Evolutionary conservation across 2,113 vertebrate species (phyloP).

Genomic region (Odobenus rosmarus): DNA sequence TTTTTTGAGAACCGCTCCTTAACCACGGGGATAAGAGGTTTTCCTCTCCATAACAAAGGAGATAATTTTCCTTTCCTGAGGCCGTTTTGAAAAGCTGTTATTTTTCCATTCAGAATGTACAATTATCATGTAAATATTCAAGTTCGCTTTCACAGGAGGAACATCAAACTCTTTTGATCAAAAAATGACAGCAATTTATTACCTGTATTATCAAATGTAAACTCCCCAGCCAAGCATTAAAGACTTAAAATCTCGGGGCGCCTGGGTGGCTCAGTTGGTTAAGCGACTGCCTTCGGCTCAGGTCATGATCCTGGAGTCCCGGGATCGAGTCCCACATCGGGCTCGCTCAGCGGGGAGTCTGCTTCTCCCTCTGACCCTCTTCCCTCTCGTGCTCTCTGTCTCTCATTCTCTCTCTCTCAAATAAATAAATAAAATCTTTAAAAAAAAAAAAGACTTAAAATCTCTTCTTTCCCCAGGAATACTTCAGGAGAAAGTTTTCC

Average conservation of each 20-base stretch:
- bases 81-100: constrained; percentile 15
- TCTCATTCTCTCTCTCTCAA: no score
- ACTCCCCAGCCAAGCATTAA: background rate
- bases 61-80: background rate
- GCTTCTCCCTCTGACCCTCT: no score
- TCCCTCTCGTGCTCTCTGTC: no score
- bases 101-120: background rate
- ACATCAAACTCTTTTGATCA: background rate
- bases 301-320: no score
- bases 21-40: background rate
- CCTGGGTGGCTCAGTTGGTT: no score
- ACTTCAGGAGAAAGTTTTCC: background rate
- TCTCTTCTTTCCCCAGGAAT: background rate
- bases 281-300: no score
- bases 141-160: background rate
- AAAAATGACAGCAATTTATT: background rate
- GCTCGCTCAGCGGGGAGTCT: no score
- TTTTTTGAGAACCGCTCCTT: background rate
- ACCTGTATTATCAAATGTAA: background rate
- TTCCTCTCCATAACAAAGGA: background rate
- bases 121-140: background rate
- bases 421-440: no score
- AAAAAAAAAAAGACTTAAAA: background rate
- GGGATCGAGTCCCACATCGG: no score
- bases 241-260: background rate